Evolutionary conservation across 2,888 invertebrate species (phyloP).

Genomic region (Fragum whitleyi): DNA sequence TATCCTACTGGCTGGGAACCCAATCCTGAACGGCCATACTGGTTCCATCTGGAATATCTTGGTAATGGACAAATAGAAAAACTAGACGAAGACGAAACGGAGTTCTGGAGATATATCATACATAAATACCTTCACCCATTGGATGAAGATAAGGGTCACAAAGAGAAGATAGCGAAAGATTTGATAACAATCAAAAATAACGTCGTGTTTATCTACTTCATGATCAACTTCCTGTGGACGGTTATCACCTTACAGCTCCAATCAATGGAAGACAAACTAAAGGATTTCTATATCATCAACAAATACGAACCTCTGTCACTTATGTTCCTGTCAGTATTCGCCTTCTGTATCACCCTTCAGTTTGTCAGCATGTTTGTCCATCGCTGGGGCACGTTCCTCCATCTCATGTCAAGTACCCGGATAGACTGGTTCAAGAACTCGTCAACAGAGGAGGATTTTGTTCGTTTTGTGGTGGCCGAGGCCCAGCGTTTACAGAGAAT

Average conservation of each 20-base stretch:
- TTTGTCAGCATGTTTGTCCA: constrained; percentile 81
- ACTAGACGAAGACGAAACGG: constrained; percentile 91
- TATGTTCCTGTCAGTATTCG: constrained; percentile 78
- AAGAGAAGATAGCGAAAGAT: constrained; percentile 77
- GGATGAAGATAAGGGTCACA: constrained; percentile 93
- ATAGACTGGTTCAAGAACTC: constrained; percentile 79
- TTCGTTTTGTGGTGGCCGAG: constrained; percentile 78
- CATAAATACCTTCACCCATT: constrained; percentile 97
- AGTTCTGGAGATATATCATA: constrained; percentile 97
- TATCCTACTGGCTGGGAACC: constrained; percentile 86
- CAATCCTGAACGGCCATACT: constrained; percentile 94
- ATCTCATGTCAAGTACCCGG: constrained; percentile 80
- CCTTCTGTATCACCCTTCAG: constrained; percentile 76
- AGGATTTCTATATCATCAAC: constrained; percentile 87
- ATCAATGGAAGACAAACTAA: constrained; percentile 89
- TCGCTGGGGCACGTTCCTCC: constrained; percentile 81
- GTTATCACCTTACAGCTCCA: constrained; percentile 99
- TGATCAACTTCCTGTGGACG: constrained; percentile 99
- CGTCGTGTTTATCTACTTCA: constrained; percentile 87
- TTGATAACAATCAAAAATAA: constrained; percentile 77
- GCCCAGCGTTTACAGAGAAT: constrained; percentile 76
- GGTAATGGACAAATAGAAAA: constrained; percentile 96
- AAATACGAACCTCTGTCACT: constrained; percentile 80
- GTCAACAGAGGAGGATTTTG: constrained; percentile 79
- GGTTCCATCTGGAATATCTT: constrained; percentile 96